Base-by-base conservation (phyloP, 2,888 invertebrate species). In the Autographa pulchrina region DNA sequence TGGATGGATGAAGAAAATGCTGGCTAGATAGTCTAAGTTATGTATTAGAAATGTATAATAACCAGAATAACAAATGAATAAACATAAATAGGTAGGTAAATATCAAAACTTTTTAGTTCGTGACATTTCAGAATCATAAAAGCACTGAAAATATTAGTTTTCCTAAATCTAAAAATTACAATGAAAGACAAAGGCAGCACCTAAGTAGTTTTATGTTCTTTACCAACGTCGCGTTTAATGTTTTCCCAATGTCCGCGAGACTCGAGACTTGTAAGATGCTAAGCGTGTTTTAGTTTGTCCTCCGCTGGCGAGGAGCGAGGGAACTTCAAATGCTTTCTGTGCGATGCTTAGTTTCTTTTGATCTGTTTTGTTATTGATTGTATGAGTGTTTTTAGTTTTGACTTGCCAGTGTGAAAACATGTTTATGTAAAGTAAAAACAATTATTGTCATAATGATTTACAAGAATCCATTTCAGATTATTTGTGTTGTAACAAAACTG, bases 281-380 rank as follows among this genome's bases (percentile, higher is more conserved):
- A 61, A 54, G 63, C 60, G 59, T 77, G 81, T 71, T 77, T 65
- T 70, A 81, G 74, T 70, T 76, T 73, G 81, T 70, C 59, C 41
- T 25, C 8, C 20, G 5, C 74, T 59, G 11, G 35, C 3, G 13
- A 62, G 38, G 67, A 14, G 35, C 3, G 13, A 62, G 43, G 68
- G 62, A 68, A 74, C 66, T 74, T 77, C 41, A 43, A 67, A 81
- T 71, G 64, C 35, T 68, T 62, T 70, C 8, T 16, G 61, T 74
- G 73, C 70, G 58, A 61, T 71, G 54, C 74, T 65, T 77, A 74
- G 70, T 35, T 61, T 9, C 43, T 66, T 65, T 70, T 81, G 81
- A 72, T 80, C 72, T 76, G 80, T 32, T 80, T 80, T 80, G 77
- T 68, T 71, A 80, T 80, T 48, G 9, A 80, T 66, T 62, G 60